Conservation (phyloP, 2,888 invertebrate species). For the Rosalia funebris region DNA sequence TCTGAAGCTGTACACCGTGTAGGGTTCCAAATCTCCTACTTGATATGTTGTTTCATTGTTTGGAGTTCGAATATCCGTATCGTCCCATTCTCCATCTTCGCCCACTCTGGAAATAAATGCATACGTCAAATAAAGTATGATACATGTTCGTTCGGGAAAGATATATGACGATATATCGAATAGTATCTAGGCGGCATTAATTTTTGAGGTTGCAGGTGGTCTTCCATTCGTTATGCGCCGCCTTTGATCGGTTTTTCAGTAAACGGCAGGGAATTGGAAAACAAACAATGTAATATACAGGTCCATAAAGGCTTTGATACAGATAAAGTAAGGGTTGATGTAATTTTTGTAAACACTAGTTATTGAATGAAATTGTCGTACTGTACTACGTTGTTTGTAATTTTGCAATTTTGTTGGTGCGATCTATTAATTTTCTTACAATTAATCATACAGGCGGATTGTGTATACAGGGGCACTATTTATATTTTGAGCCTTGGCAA, state of each 20-base stretch:
- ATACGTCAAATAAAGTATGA: conserved; percentile 6
- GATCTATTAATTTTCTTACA: not conserved
- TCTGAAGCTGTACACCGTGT: conserved; percentile 80
- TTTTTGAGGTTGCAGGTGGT: not conserved
- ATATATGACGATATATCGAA: not conserved
- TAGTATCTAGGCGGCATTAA: not conserved
- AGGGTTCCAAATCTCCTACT: conserved; percentile 75
- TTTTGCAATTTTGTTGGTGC: not conserved
- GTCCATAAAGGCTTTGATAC: too few relatives aligned
- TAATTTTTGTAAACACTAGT: too few relatives aligned
- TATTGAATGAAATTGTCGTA: too few relatives aligned
- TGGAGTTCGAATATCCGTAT: conserved; percentile 63
- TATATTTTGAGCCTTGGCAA: too few relatives aligned
- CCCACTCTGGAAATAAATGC: conserved; percentile 69
- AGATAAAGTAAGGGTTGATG: too few relatives aligned
- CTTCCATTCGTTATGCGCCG: too few relatives aligned
- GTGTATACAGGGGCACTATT: not conserved
- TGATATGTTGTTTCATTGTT: conserved; percentile 74
- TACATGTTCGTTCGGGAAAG: not conserved
- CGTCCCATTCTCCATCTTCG: conserved; percentile 76
- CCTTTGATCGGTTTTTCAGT: too few relatives aligned
- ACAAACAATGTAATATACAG: too few relatives aligned
- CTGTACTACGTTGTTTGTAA: too few relatives aligned
- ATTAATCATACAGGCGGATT: not conserved
- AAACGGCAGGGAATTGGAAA: too few relatives aligned